These are phyloP conservation scores for Trichomalopsis sarcophagae DNA, from an alignment of 1,140 invertebrate genomes.

Conservation along the genomic window DNA sequence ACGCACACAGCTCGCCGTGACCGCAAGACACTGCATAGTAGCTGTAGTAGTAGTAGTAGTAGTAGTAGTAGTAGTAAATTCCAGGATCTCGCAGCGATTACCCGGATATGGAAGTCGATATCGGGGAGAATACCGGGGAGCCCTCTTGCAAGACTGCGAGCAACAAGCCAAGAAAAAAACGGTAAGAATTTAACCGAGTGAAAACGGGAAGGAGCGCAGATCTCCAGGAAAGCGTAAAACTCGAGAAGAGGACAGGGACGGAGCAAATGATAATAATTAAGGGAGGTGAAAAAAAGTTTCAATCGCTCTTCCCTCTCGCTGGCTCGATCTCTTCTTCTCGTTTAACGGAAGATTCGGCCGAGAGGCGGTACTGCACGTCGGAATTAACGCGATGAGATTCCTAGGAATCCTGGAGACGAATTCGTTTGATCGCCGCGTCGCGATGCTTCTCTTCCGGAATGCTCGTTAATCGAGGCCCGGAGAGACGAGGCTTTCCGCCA, in stretches of 20 bases:
- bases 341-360: background rate
- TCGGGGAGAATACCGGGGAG: background rate
- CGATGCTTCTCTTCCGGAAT: slow-evolving; percentile 11
- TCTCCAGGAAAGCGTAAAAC: background rate
- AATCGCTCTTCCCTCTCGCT: background rate
- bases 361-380: background rate
- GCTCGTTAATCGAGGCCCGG: background rate
- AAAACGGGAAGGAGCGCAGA: background rate
- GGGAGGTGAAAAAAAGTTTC: slow-evolving; percentile 3
- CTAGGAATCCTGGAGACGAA: slow-evolving; percentile 27
- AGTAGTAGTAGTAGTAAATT: background rate
- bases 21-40: background rate
- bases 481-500: background rate
- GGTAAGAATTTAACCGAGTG: slow-evolving; percentile 10
- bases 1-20: background rate
- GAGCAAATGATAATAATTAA: slow-evolving; percentile 19
- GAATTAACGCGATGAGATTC: slow-evolving; percentile 38
- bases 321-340: background rate
- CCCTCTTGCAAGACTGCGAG: background rate
- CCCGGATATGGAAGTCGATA: slow-evolving; percentile 19
- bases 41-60: no score
- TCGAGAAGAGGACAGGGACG: background rate
- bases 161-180: slow-evolving; percentile 19
- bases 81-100: slow-evolving; percentile 15
- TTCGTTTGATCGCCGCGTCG: slow-evolving; percentile 12